Conservation (phyloP, 2,797 vertebrate species). For the Artibeus jamaicensis region DNA sequence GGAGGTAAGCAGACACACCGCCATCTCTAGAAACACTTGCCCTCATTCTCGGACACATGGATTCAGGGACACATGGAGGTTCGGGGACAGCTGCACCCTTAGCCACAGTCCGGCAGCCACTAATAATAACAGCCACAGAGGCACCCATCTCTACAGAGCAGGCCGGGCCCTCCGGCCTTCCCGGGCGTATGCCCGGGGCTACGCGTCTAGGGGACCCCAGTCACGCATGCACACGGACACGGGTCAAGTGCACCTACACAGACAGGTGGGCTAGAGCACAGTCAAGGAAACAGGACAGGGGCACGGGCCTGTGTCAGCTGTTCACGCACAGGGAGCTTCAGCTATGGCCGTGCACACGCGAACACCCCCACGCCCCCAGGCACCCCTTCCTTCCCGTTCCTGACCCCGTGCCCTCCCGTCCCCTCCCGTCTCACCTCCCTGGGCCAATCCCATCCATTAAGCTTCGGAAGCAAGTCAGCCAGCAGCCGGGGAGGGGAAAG, state of each 20-base stretch:
- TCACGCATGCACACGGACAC: conserved; percentile 33
- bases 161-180: neutral
- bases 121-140: neutral
- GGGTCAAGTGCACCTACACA: conserved; percentile 8
- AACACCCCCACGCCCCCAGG: neutral
- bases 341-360: neutral
- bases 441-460: conserved; percentile 73
- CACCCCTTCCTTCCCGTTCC: conserved; percentile 31
- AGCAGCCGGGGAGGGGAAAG: conserved; percentile 70
- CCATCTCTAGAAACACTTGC: neutral
- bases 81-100: neutral
- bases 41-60: neutral
- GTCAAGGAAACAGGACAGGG: neutral
- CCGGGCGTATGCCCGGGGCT: neutral
- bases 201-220: neutral
- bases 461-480: conserved; percentile 80
- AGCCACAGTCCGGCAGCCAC: neutral
- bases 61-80: neutral
- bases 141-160: neutral
- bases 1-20: neutral
- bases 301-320: neutral
- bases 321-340: neutral
- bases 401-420: neutral
- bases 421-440: conserved; percentile 71
- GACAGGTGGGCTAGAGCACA: neutral